Percentiles rank a stretch among this genome's conserved stretches.
Conservation (phyloP, 1,140 invertebrate genomes). For the Homarus americanus region DNA sequence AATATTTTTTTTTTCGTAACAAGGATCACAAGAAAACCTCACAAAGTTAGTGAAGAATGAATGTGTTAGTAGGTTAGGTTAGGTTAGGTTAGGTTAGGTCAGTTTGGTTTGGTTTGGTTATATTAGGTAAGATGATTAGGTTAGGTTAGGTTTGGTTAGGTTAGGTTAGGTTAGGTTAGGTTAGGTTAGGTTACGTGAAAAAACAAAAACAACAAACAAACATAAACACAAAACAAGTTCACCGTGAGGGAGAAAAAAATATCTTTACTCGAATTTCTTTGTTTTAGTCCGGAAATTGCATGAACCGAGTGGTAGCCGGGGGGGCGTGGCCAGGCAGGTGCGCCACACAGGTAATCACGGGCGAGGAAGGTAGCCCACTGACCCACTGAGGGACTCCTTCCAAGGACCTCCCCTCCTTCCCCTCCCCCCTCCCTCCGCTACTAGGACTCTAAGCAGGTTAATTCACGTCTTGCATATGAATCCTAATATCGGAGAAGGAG, state of each 20-base stretch:
- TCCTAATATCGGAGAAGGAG: not conserved
- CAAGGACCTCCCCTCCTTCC: constrained; percentile 4
- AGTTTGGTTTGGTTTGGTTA: too few species aligned
- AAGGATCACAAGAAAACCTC: too few species aligned
- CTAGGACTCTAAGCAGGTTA: not conserved
- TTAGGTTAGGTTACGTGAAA: too few species aligned
- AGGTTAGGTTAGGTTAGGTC: too few species aligned
- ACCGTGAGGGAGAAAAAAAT: not conserved
- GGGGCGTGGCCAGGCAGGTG: constrained; percentile 45
- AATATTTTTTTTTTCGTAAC: too few species aligned
- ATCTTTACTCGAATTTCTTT: constrained; percentile 30
- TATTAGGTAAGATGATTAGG: too few species aligned
- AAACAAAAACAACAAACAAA: too few species aligned
- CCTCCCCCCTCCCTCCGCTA: not conserved
- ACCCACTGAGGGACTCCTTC: constrained; percentile 46
- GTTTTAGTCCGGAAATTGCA: constrained; percentile 51
- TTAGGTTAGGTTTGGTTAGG: too few species aligned
- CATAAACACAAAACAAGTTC: not conserved
- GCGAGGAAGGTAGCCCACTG: constrained; percentile 48
- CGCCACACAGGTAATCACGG: constrained; percentile 15
- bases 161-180: too few species aligned
- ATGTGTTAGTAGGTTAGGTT: too few species aligned
- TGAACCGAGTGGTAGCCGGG: constrained; percentile 30
- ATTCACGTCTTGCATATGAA: too few species aligned
- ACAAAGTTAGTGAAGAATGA: too few species aligned